phyloP scores from a whole-genome alignment of 2,797 vertebrate species.

The Thamnophis elegans region DNA sequence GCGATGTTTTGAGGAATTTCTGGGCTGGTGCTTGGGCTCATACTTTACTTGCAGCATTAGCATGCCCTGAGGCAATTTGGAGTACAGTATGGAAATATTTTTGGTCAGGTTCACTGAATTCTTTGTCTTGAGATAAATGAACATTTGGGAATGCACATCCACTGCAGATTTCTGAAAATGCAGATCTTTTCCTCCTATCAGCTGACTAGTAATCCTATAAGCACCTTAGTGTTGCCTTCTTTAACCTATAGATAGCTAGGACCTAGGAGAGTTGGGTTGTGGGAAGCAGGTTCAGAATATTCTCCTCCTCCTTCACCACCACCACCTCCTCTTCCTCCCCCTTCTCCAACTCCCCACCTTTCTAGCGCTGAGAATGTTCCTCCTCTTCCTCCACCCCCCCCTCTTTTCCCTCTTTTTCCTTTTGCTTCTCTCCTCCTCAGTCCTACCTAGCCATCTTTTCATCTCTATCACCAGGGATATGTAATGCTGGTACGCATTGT shows the following conservation, averaged over 20 bases:
- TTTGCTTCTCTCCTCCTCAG: not conserved
- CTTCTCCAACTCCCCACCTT: too few relatives aligned
- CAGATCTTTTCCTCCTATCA: not conserved
- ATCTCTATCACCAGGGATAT: not conserved
- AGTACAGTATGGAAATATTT: not conserved
- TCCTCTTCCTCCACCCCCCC: not conserved
- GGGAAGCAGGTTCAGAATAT: not conserved
- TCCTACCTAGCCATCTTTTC: not conserved
- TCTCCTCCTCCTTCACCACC: not conserved
- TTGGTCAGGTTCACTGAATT: not conserved
- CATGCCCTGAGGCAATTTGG: not conserved
- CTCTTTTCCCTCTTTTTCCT: too few relatives aligned
- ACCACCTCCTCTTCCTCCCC: too few relatives aligned
- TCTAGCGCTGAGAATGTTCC: not conserved
- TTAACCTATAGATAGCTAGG: not conserved
- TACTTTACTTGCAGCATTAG: not conserved
- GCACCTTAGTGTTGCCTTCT: not conserved
- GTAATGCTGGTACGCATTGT: not conserved
- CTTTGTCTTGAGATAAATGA: not conserved
- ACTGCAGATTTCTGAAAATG: not conserved
- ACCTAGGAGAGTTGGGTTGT: not conserved
- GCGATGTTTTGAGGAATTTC: not conserved
- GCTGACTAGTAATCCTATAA: not conserved
- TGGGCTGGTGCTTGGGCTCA: not conserved
- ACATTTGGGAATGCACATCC: not conserved